phyloP scores from a whole-genome alignment of 2,888 invertebrate species.

The Anagyrus pseudococci region DNA sequence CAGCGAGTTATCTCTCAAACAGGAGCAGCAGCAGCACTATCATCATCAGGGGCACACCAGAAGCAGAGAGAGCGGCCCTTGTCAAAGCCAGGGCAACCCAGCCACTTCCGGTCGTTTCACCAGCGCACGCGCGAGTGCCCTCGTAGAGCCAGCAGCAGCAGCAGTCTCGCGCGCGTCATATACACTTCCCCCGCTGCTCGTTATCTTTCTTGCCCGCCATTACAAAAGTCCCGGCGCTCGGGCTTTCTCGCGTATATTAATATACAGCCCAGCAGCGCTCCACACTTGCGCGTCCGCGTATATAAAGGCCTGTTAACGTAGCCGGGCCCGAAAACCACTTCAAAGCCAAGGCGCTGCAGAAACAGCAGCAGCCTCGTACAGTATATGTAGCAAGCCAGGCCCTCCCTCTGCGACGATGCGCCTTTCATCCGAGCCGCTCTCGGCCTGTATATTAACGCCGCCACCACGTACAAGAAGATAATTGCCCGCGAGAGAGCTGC shows the following conservation, averaged over 20 bases:
- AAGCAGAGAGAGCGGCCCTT: background rate
- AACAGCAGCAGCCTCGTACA: constrained; percentile 1
- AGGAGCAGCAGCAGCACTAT: background rate
- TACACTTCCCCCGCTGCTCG: constrained; percentile 36
- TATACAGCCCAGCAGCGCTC: background rate
- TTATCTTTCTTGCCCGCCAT: constrained; percentile 33
- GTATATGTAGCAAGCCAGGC: constrained; percentile 2
- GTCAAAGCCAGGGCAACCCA: constrained; percentile 45
- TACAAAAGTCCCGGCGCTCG: constrained; percentile 9
- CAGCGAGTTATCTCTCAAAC: constrained; percentile 24
- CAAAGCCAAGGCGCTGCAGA: constrained; percentile 41
- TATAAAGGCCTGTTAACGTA: constrained; percentile 39
- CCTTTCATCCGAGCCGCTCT: constrained; percentile 28
- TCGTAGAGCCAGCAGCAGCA: background rate
- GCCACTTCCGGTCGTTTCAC: constrained; percentile 48
- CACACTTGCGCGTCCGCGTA: constrained; percentile 2
- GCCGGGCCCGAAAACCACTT: constrained; percentile 44
- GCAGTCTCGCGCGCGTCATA: too few relatives aligned
- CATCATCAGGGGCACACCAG: too few relatives aligned
- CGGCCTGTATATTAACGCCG: background rate
- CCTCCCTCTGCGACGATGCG: background rate
- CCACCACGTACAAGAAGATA: constrained; percentile 27
- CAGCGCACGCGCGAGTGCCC: background rate
- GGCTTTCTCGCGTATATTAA: too few relatives aligned
- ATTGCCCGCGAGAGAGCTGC: constrained; percentile 22